Evolutionary conservation across 2,888 invertebrate genomes (phyloP), one percentile per base, ranked within the genome.

Genomic region (Dryadula phaetusa): DNA sequence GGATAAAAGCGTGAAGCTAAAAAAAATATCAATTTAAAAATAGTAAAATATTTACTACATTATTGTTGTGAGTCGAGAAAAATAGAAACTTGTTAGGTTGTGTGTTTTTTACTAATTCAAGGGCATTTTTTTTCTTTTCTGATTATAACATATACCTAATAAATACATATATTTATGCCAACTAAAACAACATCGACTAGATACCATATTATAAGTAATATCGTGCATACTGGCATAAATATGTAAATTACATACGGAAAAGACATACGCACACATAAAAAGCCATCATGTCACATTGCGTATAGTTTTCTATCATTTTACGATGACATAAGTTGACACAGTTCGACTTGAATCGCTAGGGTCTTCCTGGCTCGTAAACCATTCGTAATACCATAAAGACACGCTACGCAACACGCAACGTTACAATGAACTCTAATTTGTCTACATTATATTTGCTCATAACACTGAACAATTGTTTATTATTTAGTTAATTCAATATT

Each of bases 291-390:
- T 69, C 70, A 67, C 62, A 37, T 65, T 32, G 53, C 64, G 58
- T 62, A 67, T 60, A 63, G 42, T 60, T 62, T 65, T 65, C 49
- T 62, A 52, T 47, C 46, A 62, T 69, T 71, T 71, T 71, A 71
- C 66, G 71, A 65, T 67, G 71, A 69, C 71, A 71, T 62, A 67
- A 71, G 71, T 66, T 71, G 69, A 69, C 71, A 67, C 67, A 54
- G 64, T 62, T 65, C 58, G 67, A 62, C 58, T 62, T 34, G 58
- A 64, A 64, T 62, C 69, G 42, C 42, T 49, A 52, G 62, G 62
- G 58, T 62, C 62, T 66, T 66, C 69, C 69, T 52, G 34, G 10
- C 52, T 53, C 62, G 40, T 70, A 67, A 68, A 70, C 65, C 67
- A 65, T 70, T 52, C 58, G 64, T 62, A 70, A 68, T 70, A 62